A percentile compares a stretch with the other conserved stretches of the same genome.
Conservation (phyloP, 23 tunicate species). For the Trididemnum nubilum region DNA sequence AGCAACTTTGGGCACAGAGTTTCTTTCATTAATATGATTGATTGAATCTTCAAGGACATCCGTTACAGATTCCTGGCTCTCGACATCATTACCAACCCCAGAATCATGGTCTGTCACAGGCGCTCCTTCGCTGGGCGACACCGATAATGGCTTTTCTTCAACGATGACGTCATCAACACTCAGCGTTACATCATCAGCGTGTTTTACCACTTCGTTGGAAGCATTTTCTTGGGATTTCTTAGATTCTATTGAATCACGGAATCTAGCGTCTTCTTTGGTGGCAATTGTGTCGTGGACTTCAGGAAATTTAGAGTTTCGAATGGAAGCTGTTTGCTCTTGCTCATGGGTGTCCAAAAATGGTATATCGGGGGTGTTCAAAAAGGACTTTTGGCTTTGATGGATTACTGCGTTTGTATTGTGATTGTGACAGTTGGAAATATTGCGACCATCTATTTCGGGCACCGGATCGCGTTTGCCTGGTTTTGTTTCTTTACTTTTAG, state of each 20-base stretch:
- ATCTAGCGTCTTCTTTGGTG: neutral
- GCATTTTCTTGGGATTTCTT: no score
- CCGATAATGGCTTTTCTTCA: slow-evolving; percentile 49
- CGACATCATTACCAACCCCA: slow-evolving; percentile 92
- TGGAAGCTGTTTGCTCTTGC: neutral
- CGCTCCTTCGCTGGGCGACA: slow-evolving; percentile 46
- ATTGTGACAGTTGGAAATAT: neutral
- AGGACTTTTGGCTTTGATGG: neutral
- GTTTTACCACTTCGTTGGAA: no score
- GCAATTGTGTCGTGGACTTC: neutral
- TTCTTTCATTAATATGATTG: neutral
- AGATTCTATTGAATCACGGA: neutral
- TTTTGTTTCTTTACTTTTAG: neutral
- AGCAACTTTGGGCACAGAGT: neutral
- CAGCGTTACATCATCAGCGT: neutral
- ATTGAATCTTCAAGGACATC: slow-evolving; percentile 42
- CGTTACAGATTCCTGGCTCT: slow-evolving; percentile 86
- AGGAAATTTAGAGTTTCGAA: neutral
- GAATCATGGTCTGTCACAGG: slow-evolving; percentile 84
- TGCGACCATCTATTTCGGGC: neutral
- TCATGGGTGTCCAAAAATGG: no score
- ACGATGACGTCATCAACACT: neutral
- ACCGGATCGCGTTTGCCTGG: neutral
- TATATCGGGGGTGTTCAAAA: neutral
- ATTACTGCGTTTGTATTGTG: neutral